phyloP scores from a whole-genome alignment of 2,888 invertebrate genomes.

The Torymus texanus region DNA sequence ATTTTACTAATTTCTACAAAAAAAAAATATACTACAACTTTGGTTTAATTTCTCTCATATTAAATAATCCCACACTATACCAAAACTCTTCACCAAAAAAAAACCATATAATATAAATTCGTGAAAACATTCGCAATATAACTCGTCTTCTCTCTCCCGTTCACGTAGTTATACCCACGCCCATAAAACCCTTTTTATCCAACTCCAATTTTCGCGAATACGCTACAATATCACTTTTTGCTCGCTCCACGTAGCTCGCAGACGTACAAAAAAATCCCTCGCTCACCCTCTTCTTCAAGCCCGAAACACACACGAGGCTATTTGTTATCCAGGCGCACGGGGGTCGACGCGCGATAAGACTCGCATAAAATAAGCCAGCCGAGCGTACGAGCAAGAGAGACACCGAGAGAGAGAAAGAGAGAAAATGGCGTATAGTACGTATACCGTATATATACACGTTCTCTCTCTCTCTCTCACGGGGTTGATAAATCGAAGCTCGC shows the following conservation, averaged over 20 bases:
- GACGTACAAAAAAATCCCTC: too few relatives aligned
- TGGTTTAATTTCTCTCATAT: too few relatives aligned
- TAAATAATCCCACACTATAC: too few relatives aligned
- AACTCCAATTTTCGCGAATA: slow-evolving; percentile 26
- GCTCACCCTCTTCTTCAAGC: too few relatives aligned
- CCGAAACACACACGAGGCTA: slow-evolving; percentile 29
- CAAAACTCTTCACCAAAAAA: too few relatives aligned
- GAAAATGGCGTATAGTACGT: slow-evolving; percentile 43
- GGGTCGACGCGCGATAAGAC: slow-evolving; percentile 37
- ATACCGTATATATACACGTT: background rate
- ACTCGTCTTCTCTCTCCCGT: background rate
- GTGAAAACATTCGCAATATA: background rate
- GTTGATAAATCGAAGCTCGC: slow-evolving; percentile 54
- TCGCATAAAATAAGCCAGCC: slow-evolving; percentile 42
- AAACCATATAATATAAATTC: background rate
- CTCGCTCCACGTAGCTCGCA: too few relatives aligned
- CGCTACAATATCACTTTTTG: background rate
- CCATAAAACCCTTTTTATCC: slow-evolving; percentile 9
- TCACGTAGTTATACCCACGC: too few relatives aligned
- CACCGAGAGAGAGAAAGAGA: slow-evolving; percentile 25
- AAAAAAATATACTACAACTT: too few relatives aligned
- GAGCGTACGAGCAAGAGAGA: background rate
- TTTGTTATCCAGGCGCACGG: slow-evolving; percentile 36
- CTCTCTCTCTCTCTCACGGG: background rate
- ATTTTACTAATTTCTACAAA: too few relatives aligned